Evolutionary conservation across 2,113 vertebrate genomes (phyloP).

Genomic region (Paramisgurnus dabryanus): DNA sequence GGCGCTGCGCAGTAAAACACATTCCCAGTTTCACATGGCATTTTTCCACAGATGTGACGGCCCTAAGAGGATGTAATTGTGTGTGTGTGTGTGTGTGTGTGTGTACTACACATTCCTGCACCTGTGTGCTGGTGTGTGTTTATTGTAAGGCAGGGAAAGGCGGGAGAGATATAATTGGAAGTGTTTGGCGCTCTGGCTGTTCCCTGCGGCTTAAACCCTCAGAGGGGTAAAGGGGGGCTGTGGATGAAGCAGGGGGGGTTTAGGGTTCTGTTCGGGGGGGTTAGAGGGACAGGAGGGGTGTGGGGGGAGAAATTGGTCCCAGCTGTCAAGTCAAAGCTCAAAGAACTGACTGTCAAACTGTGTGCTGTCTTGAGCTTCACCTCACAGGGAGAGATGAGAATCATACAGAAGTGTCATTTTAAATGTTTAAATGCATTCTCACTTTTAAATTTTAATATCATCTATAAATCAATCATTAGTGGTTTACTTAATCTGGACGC

Average conservation of each 20-base stretch:
- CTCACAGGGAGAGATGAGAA: neutral
- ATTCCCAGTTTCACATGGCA: conserved; percentile 18
- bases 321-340: conserved; percentile 33
- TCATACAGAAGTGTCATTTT: neutral
- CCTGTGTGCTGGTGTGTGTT: conserved; percentile 26
- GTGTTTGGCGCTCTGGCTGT: conserved; percentile 6
- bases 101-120: conserved; percentile 27
- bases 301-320: conserved; percentile 8
- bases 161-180: conserved; percentile 23
- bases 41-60: conserved; percentile 47
- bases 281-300: neutral
- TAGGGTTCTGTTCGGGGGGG: neutral
- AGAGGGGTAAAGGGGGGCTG: neutral
- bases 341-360: neutral
- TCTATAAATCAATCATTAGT: no score
- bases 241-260: neutral
- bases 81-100: conserved; percentile 20
- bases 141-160: neutral
- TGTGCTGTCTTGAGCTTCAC: neutral
- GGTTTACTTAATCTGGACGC: no score
- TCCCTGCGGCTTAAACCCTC: conserved; percentile 15
- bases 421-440: neutral
- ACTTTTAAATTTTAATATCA: no score
- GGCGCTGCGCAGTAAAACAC: conserved; percentile 19
- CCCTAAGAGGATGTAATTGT: conserved; percentile 23